Evolutionary conservation across 1,140 invertebrate species (phyloP), one percentile per base, ranked within the genome.

Genomic region (Drosophila mauritiana): DNA sequence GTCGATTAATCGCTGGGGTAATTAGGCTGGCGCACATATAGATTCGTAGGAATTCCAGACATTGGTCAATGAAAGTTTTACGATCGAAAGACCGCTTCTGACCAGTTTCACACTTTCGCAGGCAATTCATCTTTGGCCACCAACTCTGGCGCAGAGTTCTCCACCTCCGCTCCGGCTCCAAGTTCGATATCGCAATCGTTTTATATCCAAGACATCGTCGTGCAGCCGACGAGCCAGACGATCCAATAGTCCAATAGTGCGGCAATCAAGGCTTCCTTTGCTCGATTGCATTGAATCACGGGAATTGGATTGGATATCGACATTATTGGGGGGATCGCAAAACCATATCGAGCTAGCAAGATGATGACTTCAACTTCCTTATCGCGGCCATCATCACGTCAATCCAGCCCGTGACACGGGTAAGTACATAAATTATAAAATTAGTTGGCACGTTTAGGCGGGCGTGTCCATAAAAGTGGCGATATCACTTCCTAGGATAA

Each of bases 311-410:
- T n/a, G 6, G 46, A 48, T 49, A 67, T 63, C 42, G 45, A 11
- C 31, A 42, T 64, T 64, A 68, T 68, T 51, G 61, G 43, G 64
- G 64, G 64, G 56, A 68, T 68, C 46, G 49, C 64, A 68, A 68
- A 68, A 53, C 64, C 46, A 17, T 68, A 68, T 68, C 61, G 46
- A n/a, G 17, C 25, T 67, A 68, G 7, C 7, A 31, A 59, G 64
- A 65, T 46, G 64, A 68, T 68, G 64, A 65, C 64, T 68, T 42
- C 31, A 52, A 48, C 20, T 43, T 53, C 36, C 46, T 65, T 68
- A 68, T 68, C 64, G 48, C 1, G 37, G 15, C 8, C n/a, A 27
- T 27, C 39, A 42, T 27, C 39, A 42, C 25, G 15, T 27, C n/a
- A 11, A 2, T 13, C 7, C 20, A n/a, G n/a, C 27, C 27, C 56